Base-by-base conservation (phyloP, 92 coral and sea anemone genomes). In the Muricea muricata region DNA sequence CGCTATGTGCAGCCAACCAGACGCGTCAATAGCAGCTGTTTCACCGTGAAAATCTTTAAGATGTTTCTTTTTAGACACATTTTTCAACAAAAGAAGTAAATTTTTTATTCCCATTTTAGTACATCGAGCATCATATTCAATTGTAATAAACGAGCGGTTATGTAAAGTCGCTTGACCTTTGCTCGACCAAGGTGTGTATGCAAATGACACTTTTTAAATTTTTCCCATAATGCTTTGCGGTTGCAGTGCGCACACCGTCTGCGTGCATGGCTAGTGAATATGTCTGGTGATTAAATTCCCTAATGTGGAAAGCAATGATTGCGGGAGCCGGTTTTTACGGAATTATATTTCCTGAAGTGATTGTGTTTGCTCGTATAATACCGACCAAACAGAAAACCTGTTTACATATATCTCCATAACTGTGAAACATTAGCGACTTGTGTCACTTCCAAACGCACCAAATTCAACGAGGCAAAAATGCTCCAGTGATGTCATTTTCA, bases 231-330 rank as follows among this genome's bases (percentile, higher is more conserved):
- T 55, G 68, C 61, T 0, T 75, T 75, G 81, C 81, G 81, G 65
- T 65, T 37, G 72, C 72, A 65, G 72, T 65, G 41, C 72, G 72
- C 72, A 65, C 72, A 65, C 72, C 72, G 72, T 37, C 72, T 65
- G 72, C n/a, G n/a, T n/a, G n/a, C n/a, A n/a, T n/a, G n/a, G n/a
- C n/a, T n/a, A n/a, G n/a, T n/a, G n/a, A n/a, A n/a, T n/a, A n/a
- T n/a, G n/a, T n/a, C n/a, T n/a, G n/a, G n/a, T n/a, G n/a, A n/a
- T n/a, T n/a, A n/a, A n/a, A n/a, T n/a, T n/a, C n/a, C n/a, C n/a
- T n/a, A n/a, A n/a, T n/a, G n/a, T n/a, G n/a, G n/a, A n/a, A n/a
- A n/a, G n/a, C n/a, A n/a, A n/a, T n/a, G n/a, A n/a, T n/a, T n/a
- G n/a, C n/a, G n/a, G n/a, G n/a, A n/a, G n/a, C n/a, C n/a, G n/a